Conservation (phyloP, 2,888 invertebrate genomes). For the Chloromyia formosa region DNA sequence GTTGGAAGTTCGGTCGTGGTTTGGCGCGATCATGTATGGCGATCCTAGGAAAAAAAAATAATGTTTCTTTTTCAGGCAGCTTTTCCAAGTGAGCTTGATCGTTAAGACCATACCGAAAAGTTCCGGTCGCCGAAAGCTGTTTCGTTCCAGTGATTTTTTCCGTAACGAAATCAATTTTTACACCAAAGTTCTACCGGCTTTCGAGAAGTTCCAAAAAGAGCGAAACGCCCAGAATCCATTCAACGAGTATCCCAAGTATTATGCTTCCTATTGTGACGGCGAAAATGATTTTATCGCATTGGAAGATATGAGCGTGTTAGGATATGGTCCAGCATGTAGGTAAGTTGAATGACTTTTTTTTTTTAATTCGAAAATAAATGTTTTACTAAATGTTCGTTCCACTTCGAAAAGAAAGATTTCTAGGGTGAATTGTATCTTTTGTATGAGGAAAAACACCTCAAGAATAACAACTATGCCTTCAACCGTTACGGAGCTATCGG, state of each 20-base stretch:
- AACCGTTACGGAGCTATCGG: too few relatives aligned
- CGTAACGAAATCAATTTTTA: constrained; percentile 77
- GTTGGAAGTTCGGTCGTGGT: too few relatives aligned
- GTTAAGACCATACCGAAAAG: constrained; percentile 75
- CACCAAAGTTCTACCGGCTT: constrained; percentile 59
- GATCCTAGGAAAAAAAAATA: too few relatives aligned
- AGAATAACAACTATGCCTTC: too few relatives aligned
- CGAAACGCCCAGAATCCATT: constrained; percentile 64
- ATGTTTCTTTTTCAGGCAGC: constrained; percentile 50
- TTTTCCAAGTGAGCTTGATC: constrained; percentile 67
- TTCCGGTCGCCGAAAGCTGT: constrained; percentile 71
- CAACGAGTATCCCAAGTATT: constrained; percentile 65
- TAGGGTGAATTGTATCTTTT: too few relatives aligned
- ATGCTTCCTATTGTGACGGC: constrained; percentile 66
- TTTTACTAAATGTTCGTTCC: too few relatives aligned
- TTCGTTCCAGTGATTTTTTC: constrained; percentile 73
- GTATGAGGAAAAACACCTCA: too few relatives aligned
- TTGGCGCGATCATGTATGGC: neutral
- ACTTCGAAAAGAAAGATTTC: too few relatives aligned
- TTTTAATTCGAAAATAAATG: too few relatives aligned
- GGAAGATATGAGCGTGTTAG: constrained; percentile 66
- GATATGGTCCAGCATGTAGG: constrained; percentile 64
- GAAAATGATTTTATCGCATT: constrained; percentile 68
- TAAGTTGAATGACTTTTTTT: constrained; percentile 50
- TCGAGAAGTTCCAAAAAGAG: constrained; percentile 58